Conservation (phyloP, 2,113 vertebrate genomes). For the Connochaetes taurinus region DNA sequence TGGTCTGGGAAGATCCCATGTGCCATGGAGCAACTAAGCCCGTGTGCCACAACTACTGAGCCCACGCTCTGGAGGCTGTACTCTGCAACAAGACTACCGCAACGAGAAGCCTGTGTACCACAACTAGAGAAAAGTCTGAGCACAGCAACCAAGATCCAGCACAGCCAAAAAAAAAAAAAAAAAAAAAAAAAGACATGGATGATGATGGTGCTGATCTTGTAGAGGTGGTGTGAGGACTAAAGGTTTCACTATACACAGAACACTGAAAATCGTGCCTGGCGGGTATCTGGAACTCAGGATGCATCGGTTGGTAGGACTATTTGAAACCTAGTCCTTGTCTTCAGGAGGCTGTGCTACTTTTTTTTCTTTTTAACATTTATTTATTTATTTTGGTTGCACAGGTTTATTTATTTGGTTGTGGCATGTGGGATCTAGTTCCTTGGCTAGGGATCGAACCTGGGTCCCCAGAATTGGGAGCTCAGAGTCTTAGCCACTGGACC, state of each 20-base stretch:
- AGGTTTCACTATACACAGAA: not conserved
- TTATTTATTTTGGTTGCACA: not conserved
- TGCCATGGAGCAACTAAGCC: not conserved
- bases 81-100: not conserved
- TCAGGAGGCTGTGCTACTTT: not conserved
- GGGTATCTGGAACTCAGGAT: not conserved
- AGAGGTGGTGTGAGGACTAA: not conserved
- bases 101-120: not conserved
- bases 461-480: not conserved
- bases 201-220: too few relatives aligned
- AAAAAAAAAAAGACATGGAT: not conserved
- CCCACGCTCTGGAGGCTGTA: not conserved
- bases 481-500: not conserved
- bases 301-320: not conserved
- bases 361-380: not conserved
- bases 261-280: not conserved
- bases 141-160: not conserved
- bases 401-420: not conserved
- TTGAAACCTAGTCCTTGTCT: not conserved
- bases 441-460: not conserved
- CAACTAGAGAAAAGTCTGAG: not conserved
- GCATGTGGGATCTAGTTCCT: not conserved
- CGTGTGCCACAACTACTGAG: not conserved
- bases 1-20: not conserved
- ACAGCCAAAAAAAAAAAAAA: not conserved